Conservation (phyloP, 2,888 invertebrate genomes). For the Volucella bombylans region DNA sequence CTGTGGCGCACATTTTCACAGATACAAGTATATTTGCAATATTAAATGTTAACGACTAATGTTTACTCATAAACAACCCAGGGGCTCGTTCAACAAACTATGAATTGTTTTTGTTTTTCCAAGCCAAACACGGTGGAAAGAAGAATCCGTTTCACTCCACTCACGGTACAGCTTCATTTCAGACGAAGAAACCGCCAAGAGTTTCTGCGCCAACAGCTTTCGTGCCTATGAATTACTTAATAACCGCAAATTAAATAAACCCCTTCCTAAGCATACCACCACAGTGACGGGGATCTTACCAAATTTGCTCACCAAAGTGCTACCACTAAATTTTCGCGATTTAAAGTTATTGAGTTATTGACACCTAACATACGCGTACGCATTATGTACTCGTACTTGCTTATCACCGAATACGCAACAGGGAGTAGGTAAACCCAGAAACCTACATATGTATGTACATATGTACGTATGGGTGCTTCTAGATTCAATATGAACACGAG, state of each 20-base stretch:
- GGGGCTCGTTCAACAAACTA: slow-evolving; percentile 46
- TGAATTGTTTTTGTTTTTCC: slow-evolving; percentile 39
- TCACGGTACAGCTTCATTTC: slow-evolving; percentile 56
- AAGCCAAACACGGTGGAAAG: slow-evolving; percentile 54
- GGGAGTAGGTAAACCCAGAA: too few species aligned
- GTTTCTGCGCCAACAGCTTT: slow-evolving; percentile 40
- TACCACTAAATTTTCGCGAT: slow-evolving; percentile 61
- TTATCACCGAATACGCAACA: too few species aligned
- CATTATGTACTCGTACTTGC: not conserved
- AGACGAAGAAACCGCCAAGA: slow-evolving; percentile 28
- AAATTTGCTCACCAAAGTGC: not conserved
- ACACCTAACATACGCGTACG: slow-evolving; percentile 40
- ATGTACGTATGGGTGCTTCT: too few species aligned
- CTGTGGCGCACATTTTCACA: too few species aligned
- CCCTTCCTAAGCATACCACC: slow-evolving; percentile 6
- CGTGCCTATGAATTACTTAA: slow-evolving; percentile 67
- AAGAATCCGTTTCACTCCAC: slow-evolving; percentile 3
- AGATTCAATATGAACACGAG: too few species aligned
- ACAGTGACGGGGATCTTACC: not conserved
- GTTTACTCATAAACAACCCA: slow-evolving; percentile 64
- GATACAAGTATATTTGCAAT: not conserved
- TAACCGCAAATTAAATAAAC: slow-evolving; percentile 64
- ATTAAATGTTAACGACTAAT: slow-evolving; percentile 56
- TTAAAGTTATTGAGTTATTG: slow-evolving; percentile 57
- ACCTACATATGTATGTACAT: too few species aligned